These are phyloP conservation scores for Bellardia pandia DNA, from an alignment of 2,888 invertebrate genomes.

Conservation along the genomic window DNA sequence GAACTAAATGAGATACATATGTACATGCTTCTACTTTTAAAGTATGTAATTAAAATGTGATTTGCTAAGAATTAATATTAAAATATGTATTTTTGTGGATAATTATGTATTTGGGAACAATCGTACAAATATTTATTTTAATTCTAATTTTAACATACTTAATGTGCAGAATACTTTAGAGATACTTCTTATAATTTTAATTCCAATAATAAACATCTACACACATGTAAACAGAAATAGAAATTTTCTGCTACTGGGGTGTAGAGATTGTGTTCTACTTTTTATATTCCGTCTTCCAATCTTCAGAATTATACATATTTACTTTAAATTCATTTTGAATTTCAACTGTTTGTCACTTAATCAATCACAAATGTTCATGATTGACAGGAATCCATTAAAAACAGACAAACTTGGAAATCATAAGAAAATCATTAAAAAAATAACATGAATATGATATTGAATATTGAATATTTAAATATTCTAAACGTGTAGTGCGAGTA, in stretches of 20 bases:
- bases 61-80: too few relatives aligned
- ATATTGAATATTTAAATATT: conserved; percentile 52
- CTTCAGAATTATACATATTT: conserved; percentile 32
- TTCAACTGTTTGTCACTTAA: conserved; percentile 76
- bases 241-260: neutral
- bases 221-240: neutral
- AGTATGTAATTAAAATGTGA: too few relatives aligned
- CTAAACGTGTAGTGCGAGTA: conserved; percentile 14
- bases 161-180: neutral
- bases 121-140: neutral
- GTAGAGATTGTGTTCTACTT: neutral
- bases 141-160: neutral
- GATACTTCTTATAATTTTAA: neutral
- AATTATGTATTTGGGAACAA: neutral
- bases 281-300: conserved; percentile 37
- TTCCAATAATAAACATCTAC: neutral
- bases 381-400: conserved; percentile 77
- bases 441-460: conserved; percentile 23
- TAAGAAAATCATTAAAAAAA: conserved; percentile 63
- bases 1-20: too few relatives aligned
- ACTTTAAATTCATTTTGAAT: conserved; percentile 73
- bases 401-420: conserved; percentile 67
- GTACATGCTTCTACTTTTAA: too few relatives aligned
- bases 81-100: too few relatives aligned
- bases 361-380: conserved; percentile 75